Evolutionary conservation across 2,113 vertebrate species (phyloP).

Genomic region (Lasiurus borealis): DNA sequence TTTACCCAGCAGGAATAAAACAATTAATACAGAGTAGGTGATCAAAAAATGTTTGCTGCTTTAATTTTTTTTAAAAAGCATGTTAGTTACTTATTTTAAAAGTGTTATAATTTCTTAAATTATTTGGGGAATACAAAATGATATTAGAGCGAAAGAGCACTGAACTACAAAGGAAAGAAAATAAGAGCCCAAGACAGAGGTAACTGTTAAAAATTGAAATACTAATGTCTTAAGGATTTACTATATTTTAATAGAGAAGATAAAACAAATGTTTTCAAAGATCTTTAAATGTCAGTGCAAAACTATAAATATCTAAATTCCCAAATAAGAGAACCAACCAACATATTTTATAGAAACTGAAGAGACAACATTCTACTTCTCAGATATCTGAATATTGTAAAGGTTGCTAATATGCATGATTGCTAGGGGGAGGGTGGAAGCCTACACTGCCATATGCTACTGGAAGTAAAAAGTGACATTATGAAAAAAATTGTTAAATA

Average conservation of each 20-base stretch:
- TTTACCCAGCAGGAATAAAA: constrained; percentile 5
- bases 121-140: neutral
- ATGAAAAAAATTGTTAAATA: constrained; percentile 3
- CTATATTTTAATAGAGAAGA: neutral
- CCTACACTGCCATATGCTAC: neutral
- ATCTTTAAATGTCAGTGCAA: neutral
- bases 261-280: constrained; percentile 21
- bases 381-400: neutral
- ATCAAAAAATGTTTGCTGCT: neutral
- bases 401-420: neutral
- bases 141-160: neutral
- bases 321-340: neutral
- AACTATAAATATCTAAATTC: neutral
- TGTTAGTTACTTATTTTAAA: neutral
- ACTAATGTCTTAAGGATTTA: neutral
- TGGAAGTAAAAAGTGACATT: neutral
- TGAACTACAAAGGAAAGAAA: neutral
- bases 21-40: neutral
- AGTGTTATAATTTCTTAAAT: constrained; percentile 6
- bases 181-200: neutral
- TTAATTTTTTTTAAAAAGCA: neutral
- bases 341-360: neutral
- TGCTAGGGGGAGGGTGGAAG: neutral
- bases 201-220: neutral
- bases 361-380: neutral